Conservation (phyloP, 2,888 invertebrate genomes). For the Neoitamus cyanurus region DNA sequence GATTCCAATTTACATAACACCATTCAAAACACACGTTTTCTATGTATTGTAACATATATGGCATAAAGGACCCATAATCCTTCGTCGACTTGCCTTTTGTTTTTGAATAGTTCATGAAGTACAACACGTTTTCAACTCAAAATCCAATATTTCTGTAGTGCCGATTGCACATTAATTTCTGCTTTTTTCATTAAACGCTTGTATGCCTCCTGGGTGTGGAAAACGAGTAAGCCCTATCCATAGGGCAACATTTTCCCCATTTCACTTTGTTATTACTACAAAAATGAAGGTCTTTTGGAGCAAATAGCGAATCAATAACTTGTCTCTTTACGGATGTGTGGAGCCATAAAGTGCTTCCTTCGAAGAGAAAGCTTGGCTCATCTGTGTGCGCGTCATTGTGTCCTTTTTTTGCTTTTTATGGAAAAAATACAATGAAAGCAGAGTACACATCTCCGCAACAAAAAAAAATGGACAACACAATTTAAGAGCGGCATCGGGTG, state of each 20-base stretch:
- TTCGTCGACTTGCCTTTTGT: too few relatives aligned
- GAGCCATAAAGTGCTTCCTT: conserved; percentile 28
- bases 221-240: background rate
- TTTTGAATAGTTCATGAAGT: too few relatives aligned
- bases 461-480: conserved; percentile 11
- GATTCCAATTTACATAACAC: too few relatives aligned
- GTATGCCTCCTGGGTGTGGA: background rate
- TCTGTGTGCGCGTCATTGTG: background rate
- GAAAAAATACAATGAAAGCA: conserved; percentile 3
- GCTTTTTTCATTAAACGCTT: background rate
- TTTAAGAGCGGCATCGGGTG: conserved; percentile 1
- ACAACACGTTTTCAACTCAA: too few relatives aligned
- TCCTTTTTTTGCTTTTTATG: background rate
- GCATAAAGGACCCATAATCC: too few relatives aligned
- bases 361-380: background rate
- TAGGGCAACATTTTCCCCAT: background rate
- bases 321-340: conserved; percentile 22
- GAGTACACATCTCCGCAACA: background rate
- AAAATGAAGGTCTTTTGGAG: background rate
- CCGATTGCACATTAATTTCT: too few relatives aligned
- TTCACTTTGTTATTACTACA: background rate
- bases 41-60: too few relatives aligned
- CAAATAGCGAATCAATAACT: conserved; percentile 32
- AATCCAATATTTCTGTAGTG: too few relatives aligned
- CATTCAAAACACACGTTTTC: too few relatives aligned